phyloP scores from a whole-genome alignment of 2,797 vertebrate genomes.

The Coendou prehensilis region DNA sequence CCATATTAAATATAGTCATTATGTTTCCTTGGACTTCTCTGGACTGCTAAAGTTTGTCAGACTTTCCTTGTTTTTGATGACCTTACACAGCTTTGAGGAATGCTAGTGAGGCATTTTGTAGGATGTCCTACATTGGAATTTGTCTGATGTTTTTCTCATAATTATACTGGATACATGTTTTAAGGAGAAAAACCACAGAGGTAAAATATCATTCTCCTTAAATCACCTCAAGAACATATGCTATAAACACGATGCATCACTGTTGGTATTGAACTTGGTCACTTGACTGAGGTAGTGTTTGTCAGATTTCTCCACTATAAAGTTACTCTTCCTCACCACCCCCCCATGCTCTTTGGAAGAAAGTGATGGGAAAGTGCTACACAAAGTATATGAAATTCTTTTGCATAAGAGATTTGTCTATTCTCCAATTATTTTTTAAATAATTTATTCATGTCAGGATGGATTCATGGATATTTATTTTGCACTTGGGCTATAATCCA shows the following conservation, averaged over 20 bases:
- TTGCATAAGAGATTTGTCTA: neutral
- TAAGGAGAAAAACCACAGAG: neutral
- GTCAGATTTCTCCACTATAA: neutral
- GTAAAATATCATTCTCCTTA: neutral
- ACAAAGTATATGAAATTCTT: slow-evolving; percentile 3
- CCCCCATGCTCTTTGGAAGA: neutral
- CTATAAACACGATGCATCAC: neutral
- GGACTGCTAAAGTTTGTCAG: neutral
- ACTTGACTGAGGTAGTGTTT: neutral
- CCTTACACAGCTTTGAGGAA: neutral
- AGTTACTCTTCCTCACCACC: neutral
- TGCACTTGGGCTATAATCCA: neutral
- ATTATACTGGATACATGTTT: neutral
- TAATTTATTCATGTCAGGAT: neutral
- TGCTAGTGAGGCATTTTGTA: neutral
- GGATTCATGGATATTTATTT: slow-evolving; percentile 27
- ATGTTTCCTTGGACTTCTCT: neutral
- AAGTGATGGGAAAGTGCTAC: neutral
- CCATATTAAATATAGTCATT: neutral
- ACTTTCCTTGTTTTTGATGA: neutral
- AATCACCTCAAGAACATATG: neutral
- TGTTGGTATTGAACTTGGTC: neutral
- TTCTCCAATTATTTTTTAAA: neutral
- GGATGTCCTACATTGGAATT: neutral
- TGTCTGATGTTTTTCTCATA: neutral